Evolutionary conservation across 2,797 vertebrate genomes (phyloP), one percentile per base, ranked within the genome.

Genomic region (Enteromius paludinosus): DNA sequence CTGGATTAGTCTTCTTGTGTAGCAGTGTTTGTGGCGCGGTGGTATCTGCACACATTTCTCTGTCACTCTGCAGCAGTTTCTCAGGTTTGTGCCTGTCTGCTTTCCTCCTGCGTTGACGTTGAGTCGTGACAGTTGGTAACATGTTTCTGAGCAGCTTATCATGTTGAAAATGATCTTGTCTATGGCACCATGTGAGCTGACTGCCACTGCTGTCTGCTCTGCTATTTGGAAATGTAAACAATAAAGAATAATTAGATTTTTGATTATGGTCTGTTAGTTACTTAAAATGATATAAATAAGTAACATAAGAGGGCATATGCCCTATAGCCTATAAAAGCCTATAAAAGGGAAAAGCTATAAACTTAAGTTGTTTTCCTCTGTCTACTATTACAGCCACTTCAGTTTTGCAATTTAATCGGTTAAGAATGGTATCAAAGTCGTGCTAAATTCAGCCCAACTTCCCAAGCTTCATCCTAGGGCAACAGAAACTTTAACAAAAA

Each of bases 361-460:
- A 85, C 61, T 54, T 62, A 79, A 52, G 79, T 56, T 49, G 52
- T 78, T 81, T 84, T 86, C 65, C 79, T 56, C 9, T 82, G 38
- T 83, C 18, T 83, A 47, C 28, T 71, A 35, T 78, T 73, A 38
- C 45, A 68, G 62, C 59, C 83, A 82, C 7, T 79, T 76, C 43
- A 56, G 52, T 47, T 56, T 20, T 73, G 17, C 8, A 9, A 23
- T 72, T 23, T 23, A 70, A 2, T 62, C 35, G 59, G 49, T 78
- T 33, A 78, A 17, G 30, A 78, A 65, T 23, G 65, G 30, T 65
- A 41, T 41, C 1, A 6, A 38, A 17, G 10, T 62, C 5, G 30
- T 62, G 20, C 38, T 25, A 68, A 66, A 41, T 20, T 52, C 28
- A 66, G 68, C n/a, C 38, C 71, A 30, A 45, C 3, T 80, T 45